These are phyloP conservation scores for Pluvianellus socialis DNA, from an alignment of 2,113 vertebrate genomes.

Conservation along the genomic window DNA sequence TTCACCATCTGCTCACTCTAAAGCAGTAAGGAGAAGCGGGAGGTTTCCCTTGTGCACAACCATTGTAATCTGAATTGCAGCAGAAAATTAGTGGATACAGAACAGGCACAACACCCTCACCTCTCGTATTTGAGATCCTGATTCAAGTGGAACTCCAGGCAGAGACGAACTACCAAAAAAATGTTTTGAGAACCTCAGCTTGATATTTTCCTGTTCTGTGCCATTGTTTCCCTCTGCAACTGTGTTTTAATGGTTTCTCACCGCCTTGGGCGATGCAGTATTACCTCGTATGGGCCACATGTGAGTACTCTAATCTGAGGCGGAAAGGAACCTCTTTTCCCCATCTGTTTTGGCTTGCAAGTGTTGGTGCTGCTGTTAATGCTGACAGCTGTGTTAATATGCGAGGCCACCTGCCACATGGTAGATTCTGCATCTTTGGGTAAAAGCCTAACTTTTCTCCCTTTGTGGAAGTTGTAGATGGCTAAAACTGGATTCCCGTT, in stretches of 20 bases:
- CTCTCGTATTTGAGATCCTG: neutral
- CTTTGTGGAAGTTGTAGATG: neutral
- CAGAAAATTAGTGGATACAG: neutral
- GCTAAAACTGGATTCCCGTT: neutral
- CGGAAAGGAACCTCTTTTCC: conserved; percentile 4
- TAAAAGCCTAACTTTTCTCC: neutral
- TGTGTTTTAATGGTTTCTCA: conserved; percentile 38
- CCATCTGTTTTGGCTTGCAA: conserved; percentile 70
- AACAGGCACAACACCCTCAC: neutral
- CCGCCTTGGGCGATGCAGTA: conserved; percentile 22
- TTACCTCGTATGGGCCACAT: conserved; percentile 35
- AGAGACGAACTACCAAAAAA: neutral
- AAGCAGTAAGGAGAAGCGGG: conserved; percentile 42
- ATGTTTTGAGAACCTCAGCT: neutral
- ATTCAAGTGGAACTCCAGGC: conserved; percentile 30
- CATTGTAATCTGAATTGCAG: conserved; percentile 30
- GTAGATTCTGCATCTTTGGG: conserved; percentile 1
- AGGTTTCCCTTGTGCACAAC: neutral
- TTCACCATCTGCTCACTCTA: conserved; percentile 71
- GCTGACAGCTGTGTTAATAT: conserved; percentile 73
- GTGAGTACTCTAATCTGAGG: conserved; percentile 52
- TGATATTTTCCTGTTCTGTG: neutral
- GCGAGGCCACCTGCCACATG: conserved; percentile 69
- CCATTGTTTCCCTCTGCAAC: conserved; percentile 2
- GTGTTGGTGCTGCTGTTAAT: conserved; percentile 62